Evolutionary conservation across 1,140 invertebrate genomes (phyloP).

Genomic region (Drosophila ambigua): DNA sequence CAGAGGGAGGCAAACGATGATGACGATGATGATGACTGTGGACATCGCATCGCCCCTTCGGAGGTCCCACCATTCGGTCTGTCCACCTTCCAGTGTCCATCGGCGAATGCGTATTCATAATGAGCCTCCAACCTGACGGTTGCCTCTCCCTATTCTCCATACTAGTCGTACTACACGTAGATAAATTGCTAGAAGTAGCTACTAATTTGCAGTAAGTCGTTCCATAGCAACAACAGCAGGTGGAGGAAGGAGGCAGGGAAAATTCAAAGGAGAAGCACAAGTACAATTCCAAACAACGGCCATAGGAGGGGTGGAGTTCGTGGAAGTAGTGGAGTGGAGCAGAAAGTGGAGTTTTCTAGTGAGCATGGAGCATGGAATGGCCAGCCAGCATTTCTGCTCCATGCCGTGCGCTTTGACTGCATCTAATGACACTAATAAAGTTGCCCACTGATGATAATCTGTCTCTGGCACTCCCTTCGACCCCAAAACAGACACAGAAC

Average conservation of each 20-base stretch:
- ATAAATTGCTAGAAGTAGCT: conserved; percentile 79
- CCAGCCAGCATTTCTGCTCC: conserved; percentile 54
- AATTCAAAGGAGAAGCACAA: conserved; percentile 3
- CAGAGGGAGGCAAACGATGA: not conserved
- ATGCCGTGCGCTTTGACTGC: conserved; percentile 76
- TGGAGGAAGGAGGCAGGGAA: conserved; percentile 26
- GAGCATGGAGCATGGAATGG: not conserved
- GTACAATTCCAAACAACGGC: no score
- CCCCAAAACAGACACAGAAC: not conserved
- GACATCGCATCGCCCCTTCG: not conserved
- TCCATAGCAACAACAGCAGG: conserved; percentile 42
- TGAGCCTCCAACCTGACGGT: conserved; percentile 60
- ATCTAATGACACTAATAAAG: conserved; percentile 80
- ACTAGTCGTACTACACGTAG: conserved; percentile 54
- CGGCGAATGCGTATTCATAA: conserved; percentile 61
- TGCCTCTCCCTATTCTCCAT: not conserved
- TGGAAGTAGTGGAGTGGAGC: conserved; percentile 13
- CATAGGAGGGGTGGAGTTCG: not conserved
- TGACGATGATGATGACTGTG: conserved; percentile 20
- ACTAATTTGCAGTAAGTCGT: conserved; percentile 78
- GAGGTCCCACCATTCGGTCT: not conserved
- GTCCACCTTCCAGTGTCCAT: conserved; percentile 17
- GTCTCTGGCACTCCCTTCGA: conserved; percentile 61
- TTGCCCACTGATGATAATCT: conserved; percentile 79
- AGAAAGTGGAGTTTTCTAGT: conserved; percentile 40